These are phyloP conservation scores for Cephus rjabovi DNA, from an alignment of 2,888 invertebrate species.

Conservation along the genomic window DNA sequence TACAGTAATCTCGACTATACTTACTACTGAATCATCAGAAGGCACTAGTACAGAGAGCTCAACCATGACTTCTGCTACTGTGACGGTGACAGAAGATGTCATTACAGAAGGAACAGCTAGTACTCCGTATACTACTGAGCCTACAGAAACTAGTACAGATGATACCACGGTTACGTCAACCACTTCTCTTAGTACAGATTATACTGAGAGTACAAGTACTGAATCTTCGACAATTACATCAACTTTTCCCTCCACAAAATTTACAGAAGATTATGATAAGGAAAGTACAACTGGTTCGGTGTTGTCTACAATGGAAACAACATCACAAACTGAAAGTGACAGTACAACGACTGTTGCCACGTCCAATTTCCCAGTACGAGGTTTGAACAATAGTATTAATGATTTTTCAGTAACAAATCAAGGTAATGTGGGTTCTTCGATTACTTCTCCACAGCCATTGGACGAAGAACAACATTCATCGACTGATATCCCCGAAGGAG, in stretches of 20 bases:
- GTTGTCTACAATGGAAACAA: no score
- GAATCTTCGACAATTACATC: constrained; percentile 7
- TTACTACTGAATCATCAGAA: constrained; percentile 11
- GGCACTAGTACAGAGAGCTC: constrained; percentile 9
- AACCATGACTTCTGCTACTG: constrained; percentile 11
- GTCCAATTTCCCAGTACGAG: not conserved
- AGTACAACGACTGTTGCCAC: no score
- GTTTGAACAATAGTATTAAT: not conserved
- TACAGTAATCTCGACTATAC: constrained; percentile 5
- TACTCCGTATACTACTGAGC: not conserved
- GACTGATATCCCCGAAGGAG: not conserved
- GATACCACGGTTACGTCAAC: constrained; percentile 11
- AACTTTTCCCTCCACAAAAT: not conserved
- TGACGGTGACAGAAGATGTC: not conserved
- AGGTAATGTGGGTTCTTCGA: not conserved
- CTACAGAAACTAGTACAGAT: constrained; percentile 9
- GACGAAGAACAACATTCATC: not conserved
- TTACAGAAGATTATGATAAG: not conserved
- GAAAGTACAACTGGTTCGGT: not conserved
- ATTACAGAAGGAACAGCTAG: no score
- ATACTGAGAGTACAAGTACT: constrained; percentile 13
- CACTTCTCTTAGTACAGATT: constrained; percentile 16
- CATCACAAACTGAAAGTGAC: no score
- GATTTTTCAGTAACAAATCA: constrained; percentile 6
- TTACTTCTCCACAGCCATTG: not conserved